Evolutionary conservation across 2,888 invertebrate species (phyloP), one percentile per base, ranked within the genome.

Genomic region (Leptopilina syphax): DNA sequence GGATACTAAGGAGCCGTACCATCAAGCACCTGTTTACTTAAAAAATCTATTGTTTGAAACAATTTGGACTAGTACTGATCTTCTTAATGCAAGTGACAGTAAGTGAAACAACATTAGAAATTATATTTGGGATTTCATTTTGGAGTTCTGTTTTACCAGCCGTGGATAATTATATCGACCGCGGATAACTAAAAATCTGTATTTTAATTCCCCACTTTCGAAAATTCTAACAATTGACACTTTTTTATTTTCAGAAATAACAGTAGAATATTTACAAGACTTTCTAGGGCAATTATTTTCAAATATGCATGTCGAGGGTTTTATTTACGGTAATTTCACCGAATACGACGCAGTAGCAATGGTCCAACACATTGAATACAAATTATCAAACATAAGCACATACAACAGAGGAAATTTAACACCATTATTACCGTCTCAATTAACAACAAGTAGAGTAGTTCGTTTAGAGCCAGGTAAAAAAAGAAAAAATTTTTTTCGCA

Each of bases 1-100:
- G 90, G 95, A 96, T 79, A 96, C 97, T 0, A 98, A 98, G 85
- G 98, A 98, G 88, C 99, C 99, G 0, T 96, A 96, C 88, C 94
- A 95, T 86, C 97, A 97, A 90, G 97, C 98, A 0, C 95, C 97
- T 10, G 98, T 98, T 92, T 97, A 98, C 91, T 94, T 96, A 82
- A 95, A 96, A 0, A 93, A 96, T n/a, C 93, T 98, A 66, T 92
- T 98, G 76, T 94, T 96, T 0, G 98, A 98, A 88, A 94, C 96
- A 85, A 95, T 96, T 2, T 99, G 99, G 98, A 96, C 96, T 0
- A 96, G 98, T 88, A 95, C 96, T 76, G 98, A 99, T 90, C 94
- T 98, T 0, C 90, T 98, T 73, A 95, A 96, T 8, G 95, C 97
- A 0, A 95, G 96, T 82, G 94, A 96, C 84, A 95, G 97, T 97